These are phyloP conservation scores for Atherinosoma microstoma DNA, from an alignment of 2,797 vertebrate species.

Conservation along the genomic window DNA sequence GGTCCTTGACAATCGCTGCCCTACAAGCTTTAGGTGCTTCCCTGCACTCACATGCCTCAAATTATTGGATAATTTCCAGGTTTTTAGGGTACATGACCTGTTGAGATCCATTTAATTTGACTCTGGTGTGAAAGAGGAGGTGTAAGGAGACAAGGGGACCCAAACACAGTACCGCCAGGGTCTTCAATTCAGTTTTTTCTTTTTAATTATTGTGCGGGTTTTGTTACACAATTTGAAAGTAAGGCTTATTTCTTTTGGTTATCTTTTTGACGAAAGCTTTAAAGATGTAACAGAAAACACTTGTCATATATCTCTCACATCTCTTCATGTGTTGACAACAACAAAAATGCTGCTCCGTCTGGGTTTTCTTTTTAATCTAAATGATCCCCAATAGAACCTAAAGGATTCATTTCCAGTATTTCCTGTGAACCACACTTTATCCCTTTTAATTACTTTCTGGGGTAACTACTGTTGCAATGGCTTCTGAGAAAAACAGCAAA, in stretches of 20 bases:
- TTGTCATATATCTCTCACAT: background rate
- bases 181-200: too few relatives aligned
- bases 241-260: too few relatives aligned
- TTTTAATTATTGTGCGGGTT: too few relatives aligned
- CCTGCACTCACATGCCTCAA: background rate
- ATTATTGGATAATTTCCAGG: background rate
- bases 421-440: background rate
- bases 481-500: constrained; percentile 18
- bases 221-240: too few relatives aligned
- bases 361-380: background rate
- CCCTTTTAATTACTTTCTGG: background rate
- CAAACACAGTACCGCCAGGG: too few relatives aligned
- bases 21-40: background rate
- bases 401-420: background rate
- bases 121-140: too few relatives aligned
- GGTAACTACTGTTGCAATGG: constrained; percentile 19
- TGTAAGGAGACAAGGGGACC: too few relatives aligned
- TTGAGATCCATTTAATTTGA: too few relatives aligned
- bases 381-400: background rate
- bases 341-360: constrained; percentile 3
- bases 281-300: background rate
- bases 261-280: too few relatives aligned
- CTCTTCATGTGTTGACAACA: background rate
- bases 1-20: background rate
- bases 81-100: background rate